These are phyloP conservation scores for Amblyjoppa proteus DNA, from an alignment of 2,888 invertebrate genomes.

Conservation along the genomic window DNA sequence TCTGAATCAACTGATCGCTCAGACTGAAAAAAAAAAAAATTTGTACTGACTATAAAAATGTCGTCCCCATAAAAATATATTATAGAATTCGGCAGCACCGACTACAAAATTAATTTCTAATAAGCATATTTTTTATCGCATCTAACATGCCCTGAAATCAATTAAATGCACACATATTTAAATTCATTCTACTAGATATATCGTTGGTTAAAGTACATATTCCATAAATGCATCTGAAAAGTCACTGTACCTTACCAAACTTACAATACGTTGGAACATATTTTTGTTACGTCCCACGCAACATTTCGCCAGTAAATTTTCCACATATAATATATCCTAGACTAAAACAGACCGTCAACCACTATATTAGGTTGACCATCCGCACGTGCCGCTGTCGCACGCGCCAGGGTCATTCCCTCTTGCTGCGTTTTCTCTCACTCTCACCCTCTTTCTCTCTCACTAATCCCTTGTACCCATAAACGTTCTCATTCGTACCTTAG, in stretches of 20 bases:
- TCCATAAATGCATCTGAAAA: background rate
- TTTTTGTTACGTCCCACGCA: background rate
- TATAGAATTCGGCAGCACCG: background rate
- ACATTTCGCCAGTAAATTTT: too few relatives aligned
- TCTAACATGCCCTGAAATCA: slow-evolving; percentile 5
- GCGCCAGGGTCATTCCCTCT: too few relatives aligned
- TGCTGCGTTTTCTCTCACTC: too few relatives aligned
- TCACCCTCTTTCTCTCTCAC: too few relatives aligned
- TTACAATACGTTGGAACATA: slow-evolving; percentile 6
- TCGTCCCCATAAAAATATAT: background rate
- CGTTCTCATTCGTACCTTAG: too few relatives aligned
- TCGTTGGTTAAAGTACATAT: background rate
- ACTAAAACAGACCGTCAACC: too few relatives aligned
- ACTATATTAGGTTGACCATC: too few relatives aligned
- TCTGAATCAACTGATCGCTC: background rate
- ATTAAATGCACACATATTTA: slow-evolving; percentile 15
- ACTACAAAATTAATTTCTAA: slow-evolving; percentile 16
- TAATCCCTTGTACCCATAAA: too few relatives aligned
- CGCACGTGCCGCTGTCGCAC: too few relatives aligned
- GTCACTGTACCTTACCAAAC: background rate
- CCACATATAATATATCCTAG: too few relatives aligned
- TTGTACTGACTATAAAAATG: slow-evolving; percentile 8
- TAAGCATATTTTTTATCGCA: slow-evolving; percentile 18
- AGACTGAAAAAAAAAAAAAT: slow-evolving; percentile 2
- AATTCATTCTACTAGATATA: slow-evolving; percentile 19